phyloP scores from a whole-genome alignment of 1,140 invertebrate species.

The Colletes latitarsis region DNA sequence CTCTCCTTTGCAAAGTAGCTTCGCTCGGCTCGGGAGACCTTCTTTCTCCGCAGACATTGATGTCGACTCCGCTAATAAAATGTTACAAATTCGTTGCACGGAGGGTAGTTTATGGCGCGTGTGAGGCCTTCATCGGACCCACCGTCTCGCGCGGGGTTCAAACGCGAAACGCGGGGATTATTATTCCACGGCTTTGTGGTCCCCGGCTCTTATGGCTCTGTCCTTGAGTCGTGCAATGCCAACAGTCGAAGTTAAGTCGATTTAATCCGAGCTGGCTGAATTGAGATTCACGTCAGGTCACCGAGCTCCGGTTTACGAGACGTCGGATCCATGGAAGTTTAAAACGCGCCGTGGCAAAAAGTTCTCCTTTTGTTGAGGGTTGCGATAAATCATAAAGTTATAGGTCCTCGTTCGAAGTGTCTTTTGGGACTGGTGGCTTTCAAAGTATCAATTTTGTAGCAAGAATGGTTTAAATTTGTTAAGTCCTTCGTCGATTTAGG shows the following conservation, averaged over 20 bases:
- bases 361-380: background rate
- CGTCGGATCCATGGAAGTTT: background rate
- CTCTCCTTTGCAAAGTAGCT: constrained; percentile 73
- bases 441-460: constrained; percentile 10
- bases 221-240: background rate
- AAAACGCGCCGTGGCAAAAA: background rate
- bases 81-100: constrained; percentile 78
- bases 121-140: constrained; percentile 70
- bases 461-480: constrained; percentile 19
- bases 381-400: constrained; percentile 21
- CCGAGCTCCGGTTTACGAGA: background rate
- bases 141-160: constrained; percentile 39
- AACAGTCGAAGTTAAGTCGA: constrained; percentile 14
- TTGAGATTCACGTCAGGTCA: constrained; percentile 12
- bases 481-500: background rate
- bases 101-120: constrained; percentile 73
- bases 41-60: constrained; percentile 25
- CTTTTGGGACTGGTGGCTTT: background rate
- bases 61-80: constrained; percentile 74
- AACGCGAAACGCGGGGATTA: constrained; percentile 11
- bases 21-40: background rate
- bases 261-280: constrained; percentile 13
- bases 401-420: background rate
- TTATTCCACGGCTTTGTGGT: constrained; percentile 22
- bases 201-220: constrained; percentile 1